Conservation (phyloP, 2,113 vertebrate genomes). For the Catagonus wagneri region DNA sequence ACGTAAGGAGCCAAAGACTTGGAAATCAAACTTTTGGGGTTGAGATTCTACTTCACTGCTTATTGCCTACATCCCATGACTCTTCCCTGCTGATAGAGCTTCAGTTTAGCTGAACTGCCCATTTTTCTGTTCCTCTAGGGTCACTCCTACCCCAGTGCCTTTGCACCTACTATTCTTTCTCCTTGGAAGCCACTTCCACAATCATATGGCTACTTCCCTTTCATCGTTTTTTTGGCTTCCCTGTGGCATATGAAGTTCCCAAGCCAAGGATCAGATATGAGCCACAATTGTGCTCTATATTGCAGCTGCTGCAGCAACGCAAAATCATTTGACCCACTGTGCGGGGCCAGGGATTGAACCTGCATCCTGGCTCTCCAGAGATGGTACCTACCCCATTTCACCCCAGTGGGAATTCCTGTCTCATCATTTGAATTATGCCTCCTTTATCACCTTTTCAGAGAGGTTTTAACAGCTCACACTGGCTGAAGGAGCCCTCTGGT, state of each 20-base stretch:
- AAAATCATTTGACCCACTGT: too few species aligned
- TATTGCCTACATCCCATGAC: fast-evolving
- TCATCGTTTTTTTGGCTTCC: not conserved
- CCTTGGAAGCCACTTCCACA: not conserved
- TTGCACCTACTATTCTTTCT: not conserved
- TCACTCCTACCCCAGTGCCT: not conserved
- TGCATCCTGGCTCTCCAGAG: too few species aligned
- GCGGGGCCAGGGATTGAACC: too few species aligned
- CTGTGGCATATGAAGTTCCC: too few species aligned
- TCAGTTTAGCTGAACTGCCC: not conserved
- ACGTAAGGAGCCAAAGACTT: not conserved
- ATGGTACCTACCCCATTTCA: too few species aligned
- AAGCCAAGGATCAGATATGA: too few species aligned
- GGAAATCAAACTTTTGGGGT: not conserved
- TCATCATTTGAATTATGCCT: not conserved
- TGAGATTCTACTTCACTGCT: not conserved
- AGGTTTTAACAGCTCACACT: not conserved
- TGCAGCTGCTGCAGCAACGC: too few species aligned
- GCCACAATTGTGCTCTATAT: too few species aligned
- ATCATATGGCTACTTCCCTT: not conserved
- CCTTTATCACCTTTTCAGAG: not conserved
- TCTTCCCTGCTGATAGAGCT: not conserved
- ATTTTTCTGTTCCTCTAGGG: not conserved
- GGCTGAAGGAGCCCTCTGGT: not conserved
- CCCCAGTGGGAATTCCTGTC: not conserved